These are phyloP conservation scores for Trochalopteron elliotii DNA, from an alignment of 2,113 vertebrate genomes.

Conservation along the genomic window DNA sequence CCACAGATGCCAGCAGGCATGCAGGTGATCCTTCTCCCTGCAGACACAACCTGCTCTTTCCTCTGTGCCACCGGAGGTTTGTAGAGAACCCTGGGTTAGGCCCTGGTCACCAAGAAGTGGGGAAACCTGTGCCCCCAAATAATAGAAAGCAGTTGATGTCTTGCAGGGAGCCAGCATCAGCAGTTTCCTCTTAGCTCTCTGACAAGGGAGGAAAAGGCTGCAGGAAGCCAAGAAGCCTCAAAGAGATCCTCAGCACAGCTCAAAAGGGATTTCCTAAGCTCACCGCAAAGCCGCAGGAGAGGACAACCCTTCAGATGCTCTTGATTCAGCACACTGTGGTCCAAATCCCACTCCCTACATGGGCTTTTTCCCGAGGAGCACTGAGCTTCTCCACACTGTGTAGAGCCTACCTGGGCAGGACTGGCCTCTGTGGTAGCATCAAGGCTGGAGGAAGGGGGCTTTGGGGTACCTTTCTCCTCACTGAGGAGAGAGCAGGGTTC, in stretches of 20 bases:
- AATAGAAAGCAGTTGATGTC: not conserved
- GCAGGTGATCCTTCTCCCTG: not conserved
- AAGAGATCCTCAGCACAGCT: slow-evolving; percentile 12
- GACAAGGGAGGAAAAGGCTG: not conserved
- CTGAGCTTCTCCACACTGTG: not conserved
- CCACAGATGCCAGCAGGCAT: not conserved
- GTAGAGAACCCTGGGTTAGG: not conserved
- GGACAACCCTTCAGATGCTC: slow-evolving; percentile 24
- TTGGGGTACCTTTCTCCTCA: not conserved
- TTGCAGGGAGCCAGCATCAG: not conserved
- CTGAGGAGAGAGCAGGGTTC: not conserved
- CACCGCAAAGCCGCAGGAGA: not conserved
- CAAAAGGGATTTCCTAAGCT: slow-evolving; percentile 10
- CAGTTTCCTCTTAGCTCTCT: not conserved
- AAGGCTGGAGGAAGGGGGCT: not conserved
- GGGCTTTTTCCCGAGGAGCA: not conserved
- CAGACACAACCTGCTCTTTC: not conserved
- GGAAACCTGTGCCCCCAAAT: not conserved
- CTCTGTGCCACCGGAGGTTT: not conserved
- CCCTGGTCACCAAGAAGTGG: not conserved
- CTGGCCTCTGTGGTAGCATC: not conserved
- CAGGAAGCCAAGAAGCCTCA: slow-evolving; percentile 18
- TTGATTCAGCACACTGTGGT: not conserved
- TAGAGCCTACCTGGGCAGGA: not conserved
- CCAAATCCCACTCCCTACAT: not conserved